Evolutionary conservation across 1,140 invertebrate genomes (phyloP).

Genomic region (Adelges cooleyi): DNA sequence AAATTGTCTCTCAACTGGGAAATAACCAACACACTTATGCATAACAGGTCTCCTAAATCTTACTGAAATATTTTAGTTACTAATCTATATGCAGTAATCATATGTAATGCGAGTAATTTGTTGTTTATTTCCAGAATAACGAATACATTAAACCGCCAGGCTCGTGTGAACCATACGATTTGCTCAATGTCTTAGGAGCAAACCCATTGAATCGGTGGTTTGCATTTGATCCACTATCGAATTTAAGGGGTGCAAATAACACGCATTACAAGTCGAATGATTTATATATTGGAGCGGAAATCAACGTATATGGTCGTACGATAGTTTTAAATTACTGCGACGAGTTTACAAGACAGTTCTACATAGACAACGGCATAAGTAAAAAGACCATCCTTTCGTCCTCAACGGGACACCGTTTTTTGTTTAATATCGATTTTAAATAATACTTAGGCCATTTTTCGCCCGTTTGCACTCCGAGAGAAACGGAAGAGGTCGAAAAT

Average conservation of each 20-base stretch:
- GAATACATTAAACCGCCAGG: slow-evolving; percentile 6
- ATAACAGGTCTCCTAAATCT: too few relatives aligned
- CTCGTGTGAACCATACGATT: not conserved
- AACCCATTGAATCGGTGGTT: not conserved
- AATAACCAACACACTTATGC: too few relatives aligned
- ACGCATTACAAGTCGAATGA: slow-evolving; percentile 3
- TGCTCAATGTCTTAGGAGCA: not conserved
- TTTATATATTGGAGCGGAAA: not conserved
- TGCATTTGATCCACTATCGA: not conserved
- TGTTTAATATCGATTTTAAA: too few relatives aligned
- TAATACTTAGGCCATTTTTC: too few relatives aligned
- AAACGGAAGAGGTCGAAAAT: not conserved
- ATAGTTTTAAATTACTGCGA: slow-evolving; percentile 4
- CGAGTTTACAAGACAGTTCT: slow-evolving; percentile 1
- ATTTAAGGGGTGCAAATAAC: not conserved
- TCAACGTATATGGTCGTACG: slow-evolving; percentile 1
- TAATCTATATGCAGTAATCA: too few relatives aligned
- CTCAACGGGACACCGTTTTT: too few relatives aligned
- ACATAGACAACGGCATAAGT: not conserved
- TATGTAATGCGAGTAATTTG: too few relatives aligned
- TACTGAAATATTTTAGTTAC: too few relatives aligned
- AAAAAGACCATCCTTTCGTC: too few relatives aligned
- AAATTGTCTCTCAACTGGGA: too few relatives aligned
- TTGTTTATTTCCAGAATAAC: not conserved
- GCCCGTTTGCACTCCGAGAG: not conserved